Base-by-base conservation (phyloP, 1,140 invertebrate species). In the Papilio aristodemus region DNA sequence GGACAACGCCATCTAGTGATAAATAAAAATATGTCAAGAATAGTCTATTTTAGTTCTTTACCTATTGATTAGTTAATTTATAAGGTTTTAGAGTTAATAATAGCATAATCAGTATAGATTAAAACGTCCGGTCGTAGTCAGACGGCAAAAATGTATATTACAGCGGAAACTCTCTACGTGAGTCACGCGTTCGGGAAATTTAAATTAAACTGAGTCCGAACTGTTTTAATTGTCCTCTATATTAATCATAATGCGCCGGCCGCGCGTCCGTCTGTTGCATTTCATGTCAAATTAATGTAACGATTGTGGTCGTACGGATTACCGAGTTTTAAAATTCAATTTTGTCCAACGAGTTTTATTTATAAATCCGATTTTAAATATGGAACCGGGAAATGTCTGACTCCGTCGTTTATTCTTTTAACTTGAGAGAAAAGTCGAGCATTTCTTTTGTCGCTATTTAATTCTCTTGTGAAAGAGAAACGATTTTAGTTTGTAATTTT, bases 161-260 rank as follows among this genome's bases (percentile, higher is more conserved):
- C 36, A 38, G 8, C 59, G 59, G 59, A 62, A 62, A 62, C n/a
- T 38, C 32, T 14, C 7, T 10, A 22, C 14, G 36, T 38, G 59
- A 62, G n/a, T 62, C 59, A 62, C 59, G 57, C 25, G 57, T 58
- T 58, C 57, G 58, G 58, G 59, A 62, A 37, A 39, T 62, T 62
- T 62, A 62, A 62, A 62, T 62, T 62, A 39, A 62, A 19, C 0
- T 36, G 59, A 36, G 59, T 62, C 59, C 14, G 46, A 22, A 62
- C 25, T 38, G 14, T 62, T 62, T 62, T 59, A 62, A 62, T 62
- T 62, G 36, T 62, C 36, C 32, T 62, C 36, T 62, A 14, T 59
- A 59, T 59, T 62, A 62, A 38, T 62, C 59, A 62, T 38, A 62
- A 62, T 62, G 59, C 54, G 54, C 27, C 27, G n/a, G 32, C 36